Conservation (phyloP, 2,113 vertebrate species). For the Ammodramus savannarum region DNA sequence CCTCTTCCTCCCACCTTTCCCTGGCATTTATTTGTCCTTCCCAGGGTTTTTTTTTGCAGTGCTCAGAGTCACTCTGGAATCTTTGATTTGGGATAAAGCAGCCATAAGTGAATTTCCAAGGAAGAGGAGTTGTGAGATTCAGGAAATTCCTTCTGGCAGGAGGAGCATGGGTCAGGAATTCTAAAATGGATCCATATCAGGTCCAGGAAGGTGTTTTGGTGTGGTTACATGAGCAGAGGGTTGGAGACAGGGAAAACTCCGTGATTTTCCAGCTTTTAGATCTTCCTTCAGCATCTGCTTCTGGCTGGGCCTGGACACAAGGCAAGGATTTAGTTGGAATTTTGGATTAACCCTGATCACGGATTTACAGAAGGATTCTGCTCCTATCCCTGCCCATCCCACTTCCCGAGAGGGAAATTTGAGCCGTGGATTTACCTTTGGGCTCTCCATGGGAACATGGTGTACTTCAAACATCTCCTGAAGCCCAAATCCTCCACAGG, state of each 20-base stretch:
- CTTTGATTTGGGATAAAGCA: not conserved
- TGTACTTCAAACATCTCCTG: fast-evolving
- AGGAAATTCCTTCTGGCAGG: not conserved
- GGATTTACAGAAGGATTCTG: not conserved
- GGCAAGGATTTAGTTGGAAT: fast-evolving
- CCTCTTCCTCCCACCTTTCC: not conserved
- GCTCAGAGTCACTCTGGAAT: not conserved
- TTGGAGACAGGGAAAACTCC: fast-evolving
- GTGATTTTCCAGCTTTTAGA: not conserved
- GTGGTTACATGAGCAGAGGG: fast-evolving
- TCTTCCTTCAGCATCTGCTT: not conserved
- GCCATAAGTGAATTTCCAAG: fast-evolving
- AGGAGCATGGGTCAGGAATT: not conserved
- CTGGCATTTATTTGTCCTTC: not conserved
- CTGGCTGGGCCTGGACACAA: no score
- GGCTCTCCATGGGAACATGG: fast-evolving
- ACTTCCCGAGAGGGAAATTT: not conserved
- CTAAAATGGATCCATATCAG: fast-evolving
- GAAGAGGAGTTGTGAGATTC: not conserved
- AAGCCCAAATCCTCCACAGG: not conserved
- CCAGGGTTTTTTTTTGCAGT: not conserved
- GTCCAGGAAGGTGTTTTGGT: not conserved
- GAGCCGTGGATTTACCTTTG: not conserved
- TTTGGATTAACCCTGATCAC: not conserved
- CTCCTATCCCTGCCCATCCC: not conserved